These are phyloP conservation scores for Picathartes gymnocephalus DNA, from an alignment of 2,113 vertebrate genomes.

Conservation along the genomic window DNA sequence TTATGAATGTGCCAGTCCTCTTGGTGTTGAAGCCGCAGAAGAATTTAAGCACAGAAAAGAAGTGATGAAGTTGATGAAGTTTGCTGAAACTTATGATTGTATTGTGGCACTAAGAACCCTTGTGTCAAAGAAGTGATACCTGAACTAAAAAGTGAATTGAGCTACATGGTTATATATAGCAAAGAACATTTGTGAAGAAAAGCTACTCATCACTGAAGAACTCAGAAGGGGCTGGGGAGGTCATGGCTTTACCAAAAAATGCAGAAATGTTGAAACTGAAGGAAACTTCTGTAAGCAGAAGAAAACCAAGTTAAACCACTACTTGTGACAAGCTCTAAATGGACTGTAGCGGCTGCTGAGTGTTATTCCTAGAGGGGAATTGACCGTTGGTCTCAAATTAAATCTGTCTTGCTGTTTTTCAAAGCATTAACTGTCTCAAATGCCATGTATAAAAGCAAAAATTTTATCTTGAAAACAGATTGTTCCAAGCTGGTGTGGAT, in stretches of 20 bases:
- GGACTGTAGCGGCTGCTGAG: background rate
- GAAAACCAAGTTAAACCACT: background rate
- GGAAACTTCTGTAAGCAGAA: background rate
- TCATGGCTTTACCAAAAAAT: background rate
- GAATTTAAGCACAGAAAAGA: background rate
- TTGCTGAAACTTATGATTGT: background rate
- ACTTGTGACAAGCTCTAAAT: background rate
- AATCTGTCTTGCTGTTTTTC: slow-evolving; percentile 3
- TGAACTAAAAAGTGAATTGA: background rate
- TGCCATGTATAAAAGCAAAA: background rate
- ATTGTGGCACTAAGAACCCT: background rate
- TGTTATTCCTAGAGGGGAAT: background rate
- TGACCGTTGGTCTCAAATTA: background rate
- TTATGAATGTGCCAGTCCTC: background rate
- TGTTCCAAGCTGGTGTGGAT: background rate
- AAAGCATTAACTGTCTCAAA: background rate
- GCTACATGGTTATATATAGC: background rate
- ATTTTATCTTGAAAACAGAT: background rate
- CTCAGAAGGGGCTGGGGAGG: background rate
- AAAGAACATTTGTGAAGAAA: background rate
- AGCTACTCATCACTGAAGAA: background rate
- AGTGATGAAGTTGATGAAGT: background rate
- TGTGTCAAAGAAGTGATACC: background rate
- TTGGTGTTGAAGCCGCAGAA: background rate
- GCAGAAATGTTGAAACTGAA: background rate